Evolutionary conservation across 2,888 invertebrate genomes (phyloP).

Genomic region (Bellardia pandia): DNA sequence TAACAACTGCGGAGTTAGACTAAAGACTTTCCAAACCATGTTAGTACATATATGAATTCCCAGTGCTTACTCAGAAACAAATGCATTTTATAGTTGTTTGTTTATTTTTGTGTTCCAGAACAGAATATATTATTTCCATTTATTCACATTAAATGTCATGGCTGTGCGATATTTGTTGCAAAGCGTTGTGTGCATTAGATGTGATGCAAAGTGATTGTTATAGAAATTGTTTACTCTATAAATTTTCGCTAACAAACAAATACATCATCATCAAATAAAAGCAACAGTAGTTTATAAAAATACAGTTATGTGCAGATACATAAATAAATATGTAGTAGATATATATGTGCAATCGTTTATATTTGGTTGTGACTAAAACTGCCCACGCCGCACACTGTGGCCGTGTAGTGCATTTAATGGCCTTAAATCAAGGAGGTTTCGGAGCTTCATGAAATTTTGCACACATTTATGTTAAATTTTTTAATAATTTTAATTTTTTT

Average conservation of each 20-base stretch:
- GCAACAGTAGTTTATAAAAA: slow-evolving; percentile 2
- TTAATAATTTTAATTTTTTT: no score
- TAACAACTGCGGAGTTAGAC: neutral
- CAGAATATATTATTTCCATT: slow-evolving; percentile 6
- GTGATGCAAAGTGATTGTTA: neutral
- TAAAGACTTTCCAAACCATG: neutral
- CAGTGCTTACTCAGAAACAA: neutral
- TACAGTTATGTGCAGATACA: neutral
- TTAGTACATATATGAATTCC: neutral
- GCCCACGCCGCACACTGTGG: no score
- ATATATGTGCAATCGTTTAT: neutral
- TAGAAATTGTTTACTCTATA: slow-evolving; percentile 9
- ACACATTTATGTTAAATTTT: no score
- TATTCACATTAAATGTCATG: slow-evolving; percentile 5
- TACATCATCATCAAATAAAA: neutral
- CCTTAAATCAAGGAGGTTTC: no score
- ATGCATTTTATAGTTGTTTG: neutral
- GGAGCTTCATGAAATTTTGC: no score
- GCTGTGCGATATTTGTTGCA: neutral
- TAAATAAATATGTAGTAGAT: neutral
- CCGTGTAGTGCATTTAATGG: no score
- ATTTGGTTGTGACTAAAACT: no score
- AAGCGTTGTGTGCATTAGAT: neutral
- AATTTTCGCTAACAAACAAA: neutral
- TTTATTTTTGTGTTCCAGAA: neutral